phyloP scores from a whole-genome alignment of 2,797 vertebrate species.

The Hephaestus fuliginosus region DNA sequence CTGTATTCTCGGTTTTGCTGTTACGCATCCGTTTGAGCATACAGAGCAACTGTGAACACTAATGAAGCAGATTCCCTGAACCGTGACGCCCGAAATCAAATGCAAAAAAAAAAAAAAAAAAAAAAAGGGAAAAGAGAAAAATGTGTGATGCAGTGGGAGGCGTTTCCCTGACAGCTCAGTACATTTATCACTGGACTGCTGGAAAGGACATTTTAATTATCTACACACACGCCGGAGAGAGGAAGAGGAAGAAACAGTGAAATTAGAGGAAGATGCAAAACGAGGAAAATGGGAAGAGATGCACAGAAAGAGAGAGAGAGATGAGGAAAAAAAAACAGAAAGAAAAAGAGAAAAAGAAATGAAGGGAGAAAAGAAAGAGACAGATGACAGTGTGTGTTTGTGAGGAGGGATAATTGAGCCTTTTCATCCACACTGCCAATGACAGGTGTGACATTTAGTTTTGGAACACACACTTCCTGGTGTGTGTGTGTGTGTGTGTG shows the following conservation, averaged over 20 bases:
- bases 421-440: conserved; percentile 60
- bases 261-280: neutral
- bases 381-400: conserved; percentile 45
- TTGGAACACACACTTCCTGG: conserved; percentile 25
- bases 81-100: conserved; percentile 9
- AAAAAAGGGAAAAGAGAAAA: neutral
- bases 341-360: neutral
- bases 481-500: conserved; percentile 13
- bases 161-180: conserved; percentile 44
- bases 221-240: conserved; percentile 20
- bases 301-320: neutral
- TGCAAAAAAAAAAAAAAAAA: neutral
- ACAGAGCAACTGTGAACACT: conserved; percentile 1
- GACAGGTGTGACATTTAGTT: conserved; percentile 71
- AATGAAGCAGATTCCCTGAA: conserved; percentile 51
- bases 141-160: conserved; percentile 37
- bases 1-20: neutral
- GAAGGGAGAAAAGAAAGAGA: neutral
- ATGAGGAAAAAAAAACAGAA: neutral
- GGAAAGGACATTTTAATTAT: conserved; percentile 68
- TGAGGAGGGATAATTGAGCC: conserved; percentile 63
- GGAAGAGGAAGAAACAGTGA: rapidly evolving
- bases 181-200: conserved; percentile 41
- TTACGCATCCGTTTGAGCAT: neutral
- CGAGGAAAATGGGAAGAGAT: neutral